Base-by-base conservation (phyloP, 2,113 vertebrate genomes). In the Melanostigma gelatinosum region DNA sequence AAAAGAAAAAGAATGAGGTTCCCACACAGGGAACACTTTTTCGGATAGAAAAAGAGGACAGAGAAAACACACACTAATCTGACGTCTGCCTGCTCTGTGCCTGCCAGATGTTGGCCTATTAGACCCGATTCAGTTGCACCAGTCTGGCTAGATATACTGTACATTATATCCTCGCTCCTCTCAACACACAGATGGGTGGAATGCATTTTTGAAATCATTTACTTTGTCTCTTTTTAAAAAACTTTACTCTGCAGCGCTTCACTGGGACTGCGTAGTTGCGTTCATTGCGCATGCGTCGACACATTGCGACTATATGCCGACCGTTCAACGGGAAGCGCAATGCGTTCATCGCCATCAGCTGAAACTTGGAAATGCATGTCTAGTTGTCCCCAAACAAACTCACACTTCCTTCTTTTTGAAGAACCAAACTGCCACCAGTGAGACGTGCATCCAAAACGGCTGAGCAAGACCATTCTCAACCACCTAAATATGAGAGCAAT, bases 61-160 rank as follows among this genome's bases (percentile, higher is more conserved):
- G 70, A 83, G 36, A 64, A 67, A 80, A 83, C 46, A 62, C 69
- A 70, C 74, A 73, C 71, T 88, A 84, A 91, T 91, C 89, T 87
- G 66, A 74, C 78, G 63, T 77, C 83, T 78, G 71, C 77, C 60
- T 62, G 79, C 32, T 61, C 84, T 71, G 72, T 81, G 81, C 22
- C 65, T 11, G 81, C 89, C 92, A 93, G 90, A 93, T 93, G 92
- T 93, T 77, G 61, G 29, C 72, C 60, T 69, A 70, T 8, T 1
- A 63, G 55, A 84, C 34, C 58, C 36, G 27, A 82, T 52, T 87
- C 72, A 42, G 69, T 63, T 72, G 40, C 13, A 18, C 13, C 60
- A 75, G 52, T 73, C 72, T 87, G 73, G 32, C 67, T 36, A 8
- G 22, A 68, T 77, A 7, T 36, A 46, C n/a, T 38, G 46, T 27